These are phyloP conservation scores for Odontocerum albicorne DNA, from an alignment of 2,888 invertebrate species.

Conservation along the genomic window DNA sequence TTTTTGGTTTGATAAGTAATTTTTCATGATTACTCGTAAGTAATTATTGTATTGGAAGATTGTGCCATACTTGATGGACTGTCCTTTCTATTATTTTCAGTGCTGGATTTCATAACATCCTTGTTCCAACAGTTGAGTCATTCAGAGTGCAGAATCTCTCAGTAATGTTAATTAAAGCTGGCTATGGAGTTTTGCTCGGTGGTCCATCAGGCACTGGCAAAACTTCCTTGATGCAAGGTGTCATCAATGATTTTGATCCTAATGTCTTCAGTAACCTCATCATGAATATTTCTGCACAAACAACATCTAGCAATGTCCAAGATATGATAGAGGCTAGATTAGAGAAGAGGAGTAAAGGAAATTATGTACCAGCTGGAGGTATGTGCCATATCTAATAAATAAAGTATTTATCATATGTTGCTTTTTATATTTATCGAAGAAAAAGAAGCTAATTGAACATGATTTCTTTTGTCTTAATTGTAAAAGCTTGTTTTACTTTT, in stretches of 20 bases:
- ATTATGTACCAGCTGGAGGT: constrained; percentile 77
- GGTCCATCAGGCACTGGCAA: constrained; percentile 90
- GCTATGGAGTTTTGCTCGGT: constrained; percentile 73
- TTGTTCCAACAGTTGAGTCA: constrained; percentile 87
- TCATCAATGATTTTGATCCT: constrained; percentile 61
- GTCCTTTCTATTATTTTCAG: constrained; percentile 48
- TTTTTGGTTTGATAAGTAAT: too few relatives aligned
- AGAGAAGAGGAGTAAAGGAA: constrained; percentile 85
- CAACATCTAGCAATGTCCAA: constrained; percentile 81
- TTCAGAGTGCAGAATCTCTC: constrained; percentile 80
- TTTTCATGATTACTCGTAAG: too few relatives aligned
- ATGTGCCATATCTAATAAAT: constrained; percentile 27
- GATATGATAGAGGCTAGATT: constrained; percentile 83
- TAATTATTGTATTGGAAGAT: too few relatives aligned
- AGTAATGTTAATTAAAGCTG: constrained; percentile 62
- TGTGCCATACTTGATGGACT: not conserved
- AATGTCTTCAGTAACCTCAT: constrained; percentile 66
- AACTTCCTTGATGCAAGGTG: constrained; percentile 75
- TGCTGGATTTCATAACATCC: constrained; percentile 77
- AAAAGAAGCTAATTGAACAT: too few relatives aligned
- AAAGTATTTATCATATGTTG: not conserved
- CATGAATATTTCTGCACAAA: constrained; percentile 89
- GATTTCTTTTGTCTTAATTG: not conserved
- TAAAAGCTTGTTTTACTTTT: constrained; percentile 30
- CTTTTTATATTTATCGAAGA: too few relatives aligned